Base-by-base conservation (phyloP, 53 echinoderm and acorn worm species). In the Hippasteria phrygiana region DNA sequence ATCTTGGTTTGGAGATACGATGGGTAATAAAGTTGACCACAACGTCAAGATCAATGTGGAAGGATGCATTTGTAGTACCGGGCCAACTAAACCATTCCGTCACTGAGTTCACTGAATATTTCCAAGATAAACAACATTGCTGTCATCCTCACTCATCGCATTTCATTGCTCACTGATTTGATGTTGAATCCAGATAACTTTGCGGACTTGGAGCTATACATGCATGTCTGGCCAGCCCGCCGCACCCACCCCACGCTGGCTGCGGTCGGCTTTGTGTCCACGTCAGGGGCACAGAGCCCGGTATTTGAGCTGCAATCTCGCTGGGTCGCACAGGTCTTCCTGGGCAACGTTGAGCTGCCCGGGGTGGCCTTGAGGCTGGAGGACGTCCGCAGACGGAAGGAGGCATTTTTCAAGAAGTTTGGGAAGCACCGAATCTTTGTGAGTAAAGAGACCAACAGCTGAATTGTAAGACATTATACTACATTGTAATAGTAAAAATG, bases 261-360 rank as follows among this genome's bases (percentile, higher is more conserved):
- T 45, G 92, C 89, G 51, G 80, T 96, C 4, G 96, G 96, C 0
- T 87, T 77, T 38, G 54, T 92, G 17, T 81, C 89, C 65, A 87
- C 91, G 4, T 65, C 93, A 3, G 94, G 96, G 24, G 94, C 96
- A 24, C 92, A 94, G 62, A 93, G 75, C 53, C 91, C 91, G 1
- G 75, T 87, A 13, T 94, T 92, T 69, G 96, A 96, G 91, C 64
- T 96, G 12, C 96, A 96, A 71, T 80, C 96, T 12, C 88, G 96
- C 35, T 96, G 94, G 94, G 94, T 75, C 1, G 73, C 80, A 0
- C 94, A 93, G 54, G 93, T 96, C 4, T 93, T 96, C 71, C 64
- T 67, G 12, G 94, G 94, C 50, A 93, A 87, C 20, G 87, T 63
- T 10, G 41, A 36, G n/a, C 80, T 96, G 18, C 96, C 96, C 12